Evolutionary conservation across 2,797 vertebrate species (phyloP), one percentile per base, ranked within the genome.

Genomic region (Streptopelia turtur): DNA sequence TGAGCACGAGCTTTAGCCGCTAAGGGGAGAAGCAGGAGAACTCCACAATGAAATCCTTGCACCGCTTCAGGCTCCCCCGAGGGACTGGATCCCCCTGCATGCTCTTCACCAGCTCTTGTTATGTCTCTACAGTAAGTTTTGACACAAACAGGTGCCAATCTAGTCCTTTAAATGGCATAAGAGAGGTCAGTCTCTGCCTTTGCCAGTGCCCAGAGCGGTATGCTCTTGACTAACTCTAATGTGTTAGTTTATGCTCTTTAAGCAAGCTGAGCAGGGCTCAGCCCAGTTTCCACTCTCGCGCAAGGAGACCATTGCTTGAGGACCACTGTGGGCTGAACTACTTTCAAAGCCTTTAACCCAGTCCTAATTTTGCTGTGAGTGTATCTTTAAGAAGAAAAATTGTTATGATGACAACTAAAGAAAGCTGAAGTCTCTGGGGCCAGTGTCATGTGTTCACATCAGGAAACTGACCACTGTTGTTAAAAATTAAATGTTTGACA

Each of bases 401-500:
- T 90, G 57, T 86, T 92, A 88, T 68, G 77, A 83, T 85, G 92
- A 93, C 82, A 85, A 49, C 83, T 91, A 93, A 94, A 95, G 92
- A 95, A 93, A 96, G 87, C 80, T 90, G 63, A 77, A 95, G 81
- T 76, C 92, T 87, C 87, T 65, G 35, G 24, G 50, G 88, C 43
- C 64, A 86, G 69, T 6, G 4, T 93, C 86, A 90, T 50, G 79
- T 75, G 72, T 85, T 94, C 89, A 37, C 90, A 93, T 91, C 81
- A 94, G 90, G 77, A 94, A 94, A 94, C 70, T 93, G 94, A 91
- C 94, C 93, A 37, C 93, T 83, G 87, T 89, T 95, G 95, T 91
- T 95, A 97, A 94, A 96, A 95, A 89, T 83, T 83, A 95, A 90
- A 95, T 79, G 94, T 82, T 27, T 92, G 90, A 95, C 93, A 79